phyloP scores from a whole-genome alignment of 1,140 invertebrate species.

The Pseudomyrmex pallidus region DNA sequence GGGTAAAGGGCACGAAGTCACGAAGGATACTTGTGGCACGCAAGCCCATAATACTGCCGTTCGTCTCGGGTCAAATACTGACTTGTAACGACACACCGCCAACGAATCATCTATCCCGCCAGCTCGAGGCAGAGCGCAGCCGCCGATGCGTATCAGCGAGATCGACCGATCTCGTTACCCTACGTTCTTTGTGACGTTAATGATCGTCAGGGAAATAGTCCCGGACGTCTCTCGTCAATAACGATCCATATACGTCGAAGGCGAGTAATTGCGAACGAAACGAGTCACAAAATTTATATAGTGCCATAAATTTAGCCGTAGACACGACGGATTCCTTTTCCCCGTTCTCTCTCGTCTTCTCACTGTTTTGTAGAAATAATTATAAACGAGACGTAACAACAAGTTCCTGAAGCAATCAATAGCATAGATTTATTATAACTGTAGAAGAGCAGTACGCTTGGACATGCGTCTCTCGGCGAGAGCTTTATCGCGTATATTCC shows the following conservation, averaged over 20 bases:
- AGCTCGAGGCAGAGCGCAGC: conserved; percentile 3
- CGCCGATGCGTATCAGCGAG: conserved; percentile 13
- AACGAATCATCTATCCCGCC: neutral
- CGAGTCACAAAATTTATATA: conserved; percentile 43
- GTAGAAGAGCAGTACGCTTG: neutral
- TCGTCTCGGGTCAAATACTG: conserved; percentile 61
- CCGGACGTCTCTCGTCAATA: conserved; percentile 34
- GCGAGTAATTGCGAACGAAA: conserved; percentile 53
- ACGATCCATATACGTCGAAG: conserved; percentile 55
- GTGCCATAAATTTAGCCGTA: conserved; percentile 44
- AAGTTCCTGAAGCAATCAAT: conserved; percentile 47
- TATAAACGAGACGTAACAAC: conserved; percentile 51
- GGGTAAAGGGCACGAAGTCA: conserved; percentile 62
- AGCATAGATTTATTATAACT: conserved; percentile 41
- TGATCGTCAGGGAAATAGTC: conserved; percentile 36
- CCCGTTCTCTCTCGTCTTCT: neutral
- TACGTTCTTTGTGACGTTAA: neutral
- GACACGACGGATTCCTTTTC: neutral
- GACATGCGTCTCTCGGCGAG: conserved; percentile 7
- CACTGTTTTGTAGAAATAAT: conserved; percentile 40
- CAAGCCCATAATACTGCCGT: conserved; percentile 62
- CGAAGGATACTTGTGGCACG: conserved; percentile 50
- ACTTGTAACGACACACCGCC: conserved; percentile 63
- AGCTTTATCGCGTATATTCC: conserved; percentile 21
- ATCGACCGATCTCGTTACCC: conserved; percentile 42